Evolutionary conservation across 2,113 vertebrate species (phyloP).

Genomic region (Marmota flaviventris): DNA sequence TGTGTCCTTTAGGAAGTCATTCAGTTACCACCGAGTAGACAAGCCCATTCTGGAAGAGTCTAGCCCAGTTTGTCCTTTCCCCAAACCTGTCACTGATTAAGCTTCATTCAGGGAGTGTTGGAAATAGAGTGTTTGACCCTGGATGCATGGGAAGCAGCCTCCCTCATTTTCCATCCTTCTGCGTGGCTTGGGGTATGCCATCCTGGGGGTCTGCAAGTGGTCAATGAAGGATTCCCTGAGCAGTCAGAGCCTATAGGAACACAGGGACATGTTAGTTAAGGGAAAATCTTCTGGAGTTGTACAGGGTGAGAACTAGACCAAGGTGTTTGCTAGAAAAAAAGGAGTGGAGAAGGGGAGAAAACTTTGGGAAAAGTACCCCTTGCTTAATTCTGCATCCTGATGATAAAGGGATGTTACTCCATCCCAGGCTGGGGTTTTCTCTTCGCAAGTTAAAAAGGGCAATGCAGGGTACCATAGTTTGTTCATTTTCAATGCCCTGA

Average conservation of each 20-base stretch:
- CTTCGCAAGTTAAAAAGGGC: not conserved
- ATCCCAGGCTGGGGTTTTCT: not conserved
- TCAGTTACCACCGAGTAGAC: not conserved
- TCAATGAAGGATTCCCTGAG: not conserved
- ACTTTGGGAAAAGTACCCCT: not conserved
- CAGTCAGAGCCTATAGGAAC: not conserved
- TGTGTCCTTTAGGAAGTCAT: not conserved
- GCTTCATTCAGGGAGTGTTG: not conserved
- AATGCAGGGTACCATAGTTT: not conserved
- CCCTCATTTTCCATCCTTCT: no score
- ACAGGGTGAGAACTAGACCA: not conserved
- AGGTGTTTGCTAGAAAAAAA: not conserved
- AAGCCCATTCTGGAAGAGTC: not conserved
- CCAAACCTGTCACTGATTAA: not conserved
- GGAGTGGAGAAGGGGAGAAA: not conserved
- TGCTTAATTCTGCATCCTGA: slow-evolving; percentile 10
- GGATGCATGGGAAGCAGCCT: not conserved
- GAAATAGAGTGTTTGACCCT: not conserved
- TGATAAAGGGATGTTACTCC: not conserved
- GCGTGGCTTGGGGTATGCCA: rapidly evolving
- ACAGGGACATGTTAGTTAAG: not conserved
- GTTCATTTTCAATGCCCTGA: not conserved
- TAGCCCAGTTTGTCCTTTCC: not conserved
- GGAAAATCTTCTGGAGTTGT: no score
- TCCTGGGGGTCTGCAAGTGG: not conserved